Evolutionary conservation across 2,888 invertebrate species (phyloP).

Genomic region (Philereme vetulata): DNA sequence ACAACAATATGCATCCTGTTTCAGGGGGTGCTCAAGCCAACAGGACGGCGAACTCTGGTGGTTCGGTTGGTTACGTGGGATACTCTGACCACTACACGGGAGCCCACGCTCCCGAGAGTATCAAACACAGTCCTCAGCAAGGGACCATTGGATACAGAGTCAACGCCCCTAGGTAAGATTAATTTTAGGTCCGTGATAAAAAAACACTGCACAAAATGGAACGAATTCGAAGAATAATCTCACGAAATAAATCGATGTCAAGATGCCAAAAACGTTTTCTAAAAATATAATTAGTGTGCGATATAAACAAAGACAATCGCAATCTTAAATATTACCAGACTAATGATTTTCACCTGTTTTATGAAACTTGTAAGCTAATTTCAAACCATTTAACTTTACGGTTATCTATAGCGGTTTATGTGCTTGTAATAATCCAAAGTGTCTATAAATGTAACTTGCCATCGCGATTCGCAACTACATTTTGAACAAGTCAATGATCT

Average conservation of each 20-base stretch:
- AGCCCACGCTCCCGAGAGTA: constrained; percentile 76
- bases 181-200: constrained; percentile 26
- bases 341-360: constrained; percentile 5
- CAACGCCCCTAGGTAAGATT: constrained; percentile 86
- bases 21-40: constrained; percentile 87
- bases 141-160: constrained; percentile 84
- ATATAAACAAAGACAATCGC: constrained; percentile 26
- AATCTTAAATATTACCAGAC: constrained; percentile 7
- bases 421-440: constrained; percentile 6
- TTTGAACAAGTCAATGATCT: constrained; percentile 27
- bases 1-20: constrained; percentile 72
- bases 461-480: constrained; percentile 11
- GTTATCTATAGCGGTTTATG: background rate
- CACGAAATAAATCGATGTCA: constrained; percentile 29
- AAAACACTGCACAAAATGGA: constrained; percentile 25
- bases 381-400: constrained; percentile 1
- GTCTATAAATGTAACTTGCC: constrained; percentile 4
- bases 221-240: constrained; percentile 24
- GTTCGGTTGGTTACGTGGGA: constrained; percentile 85
- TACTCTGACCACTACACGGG: constrained; percentile 73
- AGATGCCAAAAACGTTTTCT: constrained; percentile 26
- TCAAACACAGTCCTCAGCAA: constrained; percentile 79
- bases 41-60: constrained; percentile 87
- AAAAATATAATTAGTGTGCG: constrained; percentile 29
- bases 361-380: background rate